phyloP scores from a whole-genome alignment of 2,888 invertebrate genomes.

The Coelogynopora nodosa region DNA sequence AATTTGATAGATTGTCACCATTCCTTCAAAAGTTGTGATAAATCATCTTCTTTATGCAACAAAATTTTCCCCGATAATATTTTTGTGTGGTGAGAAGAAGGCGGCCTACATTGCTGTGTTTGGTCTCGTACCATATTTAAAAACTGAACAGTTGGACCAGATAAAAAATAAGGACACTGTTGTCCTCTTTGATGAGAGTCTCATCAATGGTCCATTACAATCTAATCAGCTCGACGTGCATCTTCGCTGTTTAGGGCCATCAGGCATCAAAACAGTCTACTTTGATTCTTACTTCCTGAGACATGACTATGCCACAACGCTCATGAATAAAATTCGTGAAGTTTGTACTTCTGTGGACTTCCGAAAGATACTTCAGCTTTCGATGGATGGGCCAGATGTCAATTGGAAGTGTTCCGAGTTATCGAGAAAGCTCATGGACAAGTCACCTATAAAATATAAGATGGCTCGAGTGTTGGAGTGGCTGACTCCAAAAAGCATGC shows the following conservation, averaged over 20 bases:
- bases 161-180: not conserved
- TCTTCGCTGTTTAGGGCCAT: not conserved
- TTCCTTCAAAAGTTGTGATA: not conserved
- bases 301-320: too few relatives aligned
- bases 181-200: not conserved
- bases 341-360: not conserved
- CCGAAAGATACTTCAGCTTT: not conserved
- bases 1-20: not conserved
- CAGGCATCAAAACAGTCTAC: not conserved
- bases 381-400: not conserved
- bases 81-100: not conserved
- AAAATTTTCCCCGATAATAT: not conserved
- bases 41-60: not conserved
- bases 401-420: not conserved
- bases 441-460: constrained; percentile 4
- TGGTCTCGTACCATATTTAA: not conserved
- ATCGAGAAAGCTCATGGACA: not conserved
- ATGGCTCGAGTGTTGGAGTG: constrained; percentile 15
- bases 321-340: not conserved
- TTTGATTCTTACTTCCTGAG: too few relatives aligned
- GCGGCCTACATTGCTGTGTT: not conserved
- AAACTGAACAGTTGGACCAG: not conserved
- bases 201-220: not conserved
- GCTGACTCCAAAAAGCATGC: not conserved
- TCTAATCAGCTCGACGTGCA: not conserved